Evolutionary conservation across 2,113 vertebrate genomes (phyloP).

Genomic region (Chloropsis cyanopogon): DNA sequence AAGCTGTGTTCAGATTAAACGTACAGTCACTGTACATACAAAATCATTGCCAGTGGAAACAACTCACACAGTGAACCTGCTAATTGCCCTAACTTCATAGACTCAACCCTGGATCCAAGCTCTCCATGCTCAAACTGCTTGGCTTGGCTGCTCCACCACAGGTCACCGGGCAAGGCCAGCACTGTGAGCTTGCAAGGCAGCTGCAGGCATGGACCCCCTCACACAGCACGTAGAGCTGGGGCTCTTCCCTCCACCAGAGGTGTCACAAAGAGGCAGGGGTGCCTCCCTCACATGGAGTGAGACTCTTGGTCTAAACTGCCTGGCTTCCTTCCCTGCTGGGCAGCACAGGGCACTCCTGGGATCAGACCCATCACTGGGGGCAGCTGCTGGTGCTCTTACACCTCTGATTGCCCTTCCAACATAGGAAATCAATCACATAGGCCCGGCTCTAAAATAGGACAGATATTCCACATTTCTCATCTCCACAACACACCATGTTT

Average conservation of each 20-base stretch:
- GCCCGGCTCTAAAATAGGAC: not conserved
- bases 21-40: not conserved
- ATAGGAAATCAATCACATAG: accelerated
- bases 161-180: not conserved
- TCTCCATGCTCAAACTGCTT: not conserved
- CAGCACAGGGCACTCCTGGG: accelerated
- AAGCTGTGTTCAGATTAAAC: not conserved
- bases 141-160: not conserved
- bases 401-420: not conserved
- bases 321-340: not conserved
- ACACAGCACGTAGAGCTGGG: not conserved
- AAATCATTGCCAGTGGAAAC: conserved; percentile 48
- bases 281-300: not conserved
- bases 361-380: too few relatives aligned
- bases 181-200: not conserved
- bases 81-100: conserved; percentile 21
- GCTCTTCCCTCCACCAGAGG: not conserved
- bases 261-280: not conserved
- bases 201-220: not conserved
- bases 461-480: accelerated
- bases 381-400: not conserved
- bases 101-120: not conserved
- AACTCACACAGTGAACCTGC: not conserved
- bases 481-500: not conserved
- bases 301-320: not conserved